A percentile compares a stretch with the other conserved stretches of the same genome.
Conservation (phyloP, 2,888 invertebrate genomes). For the Didymodactylos carnosus region DNA sequence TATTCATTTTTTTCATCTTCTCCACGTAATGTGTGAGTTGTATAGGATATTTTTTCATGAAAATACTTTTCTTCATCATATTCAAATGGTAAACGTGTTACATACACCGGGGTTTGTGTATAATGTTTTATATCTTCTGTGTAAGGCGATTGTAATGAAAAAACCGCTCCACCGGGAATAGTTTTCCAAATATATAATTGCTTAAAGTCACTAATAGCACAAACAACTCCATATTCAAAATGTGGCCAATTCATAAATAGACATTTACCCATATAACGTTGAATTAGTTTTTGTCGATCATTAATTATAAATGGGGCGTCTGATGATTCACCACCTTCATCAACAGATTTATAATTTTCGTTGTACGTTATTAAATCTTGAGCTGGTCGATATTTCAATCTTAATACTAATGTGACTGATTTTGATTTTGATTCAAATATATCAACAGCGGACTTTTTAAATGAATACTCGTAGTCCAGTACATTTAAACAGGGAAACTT, state of each 20-base stretch:
- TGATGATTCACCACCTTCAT: neutral
- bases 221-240: neutral
- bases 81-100: neutral
- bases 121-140: neutral
- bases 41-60: neutral
- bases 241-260: neutral
- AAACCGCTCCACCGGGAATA: neutral
- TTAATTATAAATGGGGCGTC: neutral
- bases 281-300: neutral
- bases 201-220: neutral
- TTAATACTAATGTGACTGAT: neutral
- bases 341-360: too few species aligned
- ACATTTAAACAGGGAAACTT: neutral
- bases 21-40: neutral
- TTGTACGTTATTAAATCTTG: neutral
- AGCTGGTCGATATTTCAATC: neutral
- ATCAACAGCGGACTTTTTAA: neutral
- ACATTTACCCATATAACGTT: neutral
- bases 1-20: neutral
- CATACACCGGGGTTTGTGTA: neutral
- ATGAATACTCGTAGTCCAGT: neutral
- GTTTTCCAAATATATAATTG: neutral
- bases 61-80: neutral
- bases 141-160: neutral
- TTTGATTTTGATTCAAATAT: neutral